These are phyloP conservation scores for Netelia inedita DNA, from an alignment of 2,888 invertebrate species.

Conservation along the genomic window DNA sequence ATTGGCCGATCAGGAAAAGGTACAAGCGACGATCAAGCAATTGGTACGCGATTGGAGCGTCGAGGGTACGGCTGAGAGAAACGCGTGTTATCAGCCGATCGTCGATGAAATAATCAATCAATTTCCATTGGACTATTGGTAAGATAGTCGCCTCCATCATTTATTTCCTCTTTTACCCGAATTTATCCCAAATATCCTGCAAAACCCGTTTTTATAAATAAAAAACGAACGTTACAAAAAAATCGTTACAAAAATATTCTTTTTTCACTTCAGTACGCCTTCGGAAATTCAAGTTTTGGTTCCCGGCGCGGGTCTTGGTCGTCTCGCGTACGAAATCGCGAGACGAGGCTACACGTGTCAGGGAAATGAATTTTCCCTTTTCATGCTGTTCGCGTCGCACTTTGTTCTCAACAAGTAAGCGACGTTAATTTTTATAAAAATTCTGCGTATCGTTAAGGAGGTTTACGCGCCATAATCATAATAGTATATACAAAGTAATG, in stretches of 20 bases:
- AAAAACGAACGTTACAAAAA: not conserved
- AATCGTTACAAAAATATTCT: not conserved
- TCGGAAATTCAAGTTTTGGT: conserved; percentile 92
- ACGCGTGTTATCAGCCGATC: conserved; percentile 95
- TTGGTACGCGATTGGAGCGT: conserved; percentile 98
- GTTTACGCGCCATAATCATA: too few relatives aligned
- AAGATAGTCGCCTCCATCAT: conserved; percentile 62
- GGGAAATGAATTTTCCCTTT: conserved; percentile 99
- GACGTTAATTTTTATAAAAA: not conserved
- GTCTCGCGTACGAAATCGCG: conserved; percentile 97
- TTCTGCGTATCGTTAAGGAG: not conserved
- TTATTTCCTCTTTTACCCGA: conserved; percentile 20
- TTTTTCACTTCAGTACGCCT: conserved; percentile 81
- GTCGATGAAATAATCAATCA: conserved; percentile 92
- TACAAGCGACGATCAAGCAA: conserved; percentile 97
- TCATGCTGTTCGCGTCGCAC: conserved; percentile 98
- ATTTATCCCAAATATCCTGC: conserved; percentile 7
- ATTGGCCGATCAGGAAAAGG: conserved; percentile 89
- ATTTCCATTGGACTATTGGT: conserved; percentile 89
- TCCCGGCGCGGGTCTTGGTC: conserved; percentile 98
- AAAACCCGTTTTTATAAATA: conserved; percentile 9
- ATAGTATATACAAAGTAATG: too few relatives aligned
- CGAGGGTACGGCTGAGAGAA: conserved; percentile 93
- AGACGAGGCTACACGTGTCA: conserved; percentile 95
- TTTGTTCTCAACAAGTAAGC: conserved; percentile 95